These are phyloP conservation scores for Antigone vipio DNA, from an alignment of 2,113 vertebrate genomes.

Conservation along the genomic window DNA sequence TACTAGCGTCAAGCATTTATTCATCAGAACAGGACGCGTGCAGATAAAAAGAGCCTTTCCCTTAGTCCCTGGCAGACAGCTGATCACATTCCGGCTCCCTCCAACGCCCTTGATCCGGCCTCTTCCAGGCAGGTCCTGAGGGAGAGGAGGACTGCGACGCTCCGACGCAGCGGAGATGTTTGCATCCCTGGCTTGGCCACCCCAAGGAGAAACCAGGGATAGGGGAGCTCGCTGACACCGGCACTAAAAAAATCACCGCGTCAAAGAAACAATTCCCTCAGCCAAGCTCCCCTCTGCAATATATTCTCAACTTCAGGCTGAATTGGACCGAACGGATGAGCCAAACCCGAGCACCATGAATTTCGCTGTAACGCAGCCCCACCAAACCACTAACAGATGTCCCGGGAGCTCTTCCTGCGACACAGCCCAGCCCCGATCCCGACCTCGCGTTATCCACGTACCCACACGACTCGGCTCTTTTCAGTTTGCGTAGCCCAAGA, in stretches of 20 bases:
- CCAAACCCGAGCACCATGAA: fast-evolving
- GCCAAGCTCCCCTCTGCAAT: neutral
- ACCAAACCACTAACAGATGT: neutral
- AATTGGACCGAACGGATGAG: fast-evolving
- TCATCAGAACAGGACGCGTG: neutral
- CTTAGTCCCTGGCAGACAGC: neutral
- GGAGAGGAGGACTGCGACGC: neutral
- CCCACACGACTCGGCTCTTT: neutral
- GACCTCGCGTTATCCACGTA: fast-evolving
- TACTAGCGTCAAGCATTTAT: neutral
- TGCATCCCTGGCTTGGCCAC: neutral
- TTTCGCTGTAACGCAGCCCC: neutral
- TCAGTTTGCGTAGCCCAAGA: neutral
- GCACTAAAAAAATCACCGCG: neutral
- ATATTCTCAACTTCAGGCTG: neutral
- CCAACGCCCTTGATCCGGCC: neutral
- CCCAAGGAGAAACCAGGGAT: neutral
- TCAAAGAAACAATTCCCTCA: neutral
- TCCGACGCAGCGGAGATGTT: fast-evolving
- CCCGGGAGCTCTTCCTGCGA: neutral
- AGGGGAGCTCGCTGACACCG: fast-evolving
- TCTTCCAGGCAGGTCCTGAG: neutral
- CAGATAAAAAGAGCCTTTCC: neutral
- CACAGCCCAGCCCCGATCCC: neutral
- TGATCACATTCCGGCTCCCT: neutral